Conservation (phyloP, 2,113 vertebrate genomes). For the Malurus melanocephalus region DNA sequence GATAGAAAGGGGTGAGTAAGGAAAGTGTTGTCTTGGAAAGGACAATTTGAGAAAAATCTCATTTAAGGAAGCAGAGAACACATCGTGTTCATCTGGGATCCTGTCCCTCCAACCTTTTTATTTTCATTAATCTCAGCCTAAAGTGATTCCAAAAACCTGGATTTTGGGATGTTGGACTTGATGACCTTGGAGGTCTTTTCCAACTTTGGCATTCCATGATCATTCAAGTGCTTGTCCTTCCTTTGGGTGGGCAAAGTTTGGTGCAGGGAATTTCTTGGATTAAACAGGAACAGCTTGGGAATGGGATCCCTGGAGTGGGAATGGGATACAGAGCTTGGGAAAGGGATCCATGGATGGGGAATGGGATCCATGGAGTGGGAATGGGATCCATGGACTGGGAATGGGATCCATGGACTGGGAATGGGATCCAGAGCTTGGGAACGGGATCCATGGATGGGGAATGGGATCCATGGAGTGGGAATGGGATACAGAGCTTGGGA, state of each 20-base stretch:
- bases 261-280: background rate
- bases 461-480: too few relatives aligned
- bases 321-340: background rate
- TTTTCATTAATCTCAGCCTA: background rate
- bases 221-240: background rate
- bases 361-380: accelerated
- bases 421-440: background rate
- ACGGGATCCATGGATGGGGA: too few relatives aligned
- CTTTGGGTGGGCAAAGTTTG: background rate
- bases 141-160: background rate
- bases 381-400: background rate
- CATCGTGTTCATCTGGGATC: background rate
- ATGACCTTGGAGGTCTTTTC: background rate
- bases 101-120: background rate
- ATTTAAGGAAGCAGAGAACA: background rate
- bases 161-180: background rate
- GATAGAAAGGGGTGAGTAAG: background rate
- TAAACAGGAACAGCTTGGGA: background rate
- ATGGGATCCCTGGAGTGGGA: background rate
- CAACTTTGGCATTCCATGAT: accelerated
- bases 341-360: background rate
- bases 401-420: background rate
- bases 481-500: too few relatives aligned
- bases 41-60: background rate
- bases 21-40: accelerated